Conservation (phyloP, 2,113 vertebrate genomes). For the Burhinus bistriatus region DNA sequence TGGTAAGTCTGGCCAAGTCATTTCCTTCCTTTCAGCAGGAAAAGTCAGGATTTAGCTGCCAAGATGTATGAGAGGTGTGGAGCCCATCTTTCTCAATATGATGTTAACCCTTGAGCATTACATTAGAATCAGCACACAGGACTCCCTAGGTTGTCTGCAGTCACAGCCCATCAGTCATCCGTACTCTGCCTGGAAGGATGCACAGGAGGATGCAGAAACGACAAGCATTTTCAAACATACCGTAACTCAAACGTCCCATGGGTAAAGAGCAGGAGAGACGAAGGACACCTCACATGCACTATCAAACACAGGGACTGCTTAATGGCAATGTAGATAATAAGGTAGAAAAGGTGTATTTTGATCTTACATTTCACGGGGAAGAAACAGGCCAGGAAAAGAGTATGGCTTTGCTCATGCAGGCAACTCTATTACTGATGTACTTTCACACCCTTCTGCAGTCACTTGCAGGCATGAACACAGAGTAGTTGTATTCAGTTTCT, state of each 20-base stretch:
- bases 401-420: neutral
- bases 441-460: neutral
- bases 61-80: neutral
- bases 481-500: neutral
- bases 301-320: neutral
- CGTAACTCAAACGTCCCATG: accelerated
- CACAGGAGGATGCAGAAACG: neutral
- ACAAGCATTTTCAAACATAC: neutral
- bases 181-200: neutral
- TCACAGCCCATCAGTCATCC: neutral
- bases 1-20: neutral
- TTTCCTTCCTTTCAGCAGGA: neutral
- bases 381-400: neutral
- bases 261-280: neutral
- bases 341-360: neutral
- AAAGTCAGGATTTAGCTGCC: neutral
- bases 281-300: neutral
- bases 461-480: neutral
- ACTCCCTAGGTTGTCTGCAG: neutral
- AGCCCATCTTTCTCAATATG: neutral
- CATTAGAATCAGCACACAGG: too few species aligned
- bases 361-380: neutral
- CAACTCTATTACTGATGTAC: neutral
- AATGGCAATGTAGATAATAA: neutral
- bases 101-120: neutral